A percentile compares a stretch with the other conserved stretches of the same genome.
phyloP scores from a whole-genome alignment of 2,888 invertebrate species.

The Aelia acuminata region DNA sequence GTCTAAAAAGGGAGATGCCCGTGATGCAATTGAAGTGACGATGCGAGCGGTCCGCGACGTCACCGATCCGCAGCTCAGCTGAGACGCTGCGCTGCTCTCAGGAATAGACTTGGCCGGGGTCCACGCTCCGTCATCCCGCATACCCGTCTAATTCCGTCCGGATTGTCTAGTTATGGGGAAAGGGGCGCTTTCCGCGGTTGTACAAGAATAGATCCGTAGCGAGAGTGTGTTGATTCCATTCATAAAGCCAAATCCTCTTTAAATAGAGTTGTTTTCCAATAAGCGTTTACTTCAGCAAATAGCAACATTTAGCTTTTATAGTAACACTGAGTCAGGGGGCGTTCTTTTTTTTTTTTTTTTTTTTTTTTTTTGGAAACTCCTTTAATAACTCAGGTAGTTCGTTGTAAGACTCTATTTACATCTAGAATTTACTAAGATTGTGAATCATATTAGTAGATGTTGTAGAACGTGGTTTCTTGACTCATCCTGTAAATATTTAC shows the following conservation, averaged over 20 bases:
- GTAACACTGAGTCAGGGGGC: not conserved
- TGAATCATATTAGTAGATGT: not conserved
- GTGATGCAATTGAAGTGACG: constrained; percentile 46
- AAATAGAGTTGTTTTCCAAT: constrained; percentile 35
- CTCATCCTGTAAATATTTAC: not conserved
- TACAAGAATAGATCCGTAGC: not conserved
- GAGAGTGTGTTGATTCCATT: constrained; percentile 31
- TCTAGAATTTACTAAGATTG: not conserved
- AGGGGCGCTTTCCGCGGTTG: constrained; percentile 32
- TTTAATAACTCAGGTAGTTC: not conserved
- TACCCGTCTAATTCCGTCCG: constrained; percentile 18
- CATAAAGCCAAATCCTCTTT: constrained; percentile 21
- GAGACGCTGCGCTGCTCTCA: constrained; percentile 2
- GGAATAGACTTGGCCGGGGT: constrained; percentile 4
- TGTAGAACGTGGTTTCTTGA: not conserved
- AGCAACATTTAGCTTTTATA: constrained; percentile 18
- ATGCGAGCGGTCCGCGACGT: not conserved
- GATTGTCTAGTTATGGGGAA: constrained; percentile 53
- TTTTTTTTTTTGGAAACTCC: not conserved
- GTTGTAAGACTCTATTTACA: not conserved
- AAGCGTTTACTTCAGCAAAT: constrained; percentile 13
- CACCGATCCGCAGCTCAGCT: constrained; percentile 11
- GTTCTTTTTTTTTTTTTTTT: too few relatives aligned
- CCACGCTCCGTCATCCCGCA: constrained; percentile 25
- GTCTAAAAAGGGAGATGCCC: constrained; percentile 3